Conservation (phyloP, 2,113 vertebrate genomes). For the Urocolius indicus region DNA sequence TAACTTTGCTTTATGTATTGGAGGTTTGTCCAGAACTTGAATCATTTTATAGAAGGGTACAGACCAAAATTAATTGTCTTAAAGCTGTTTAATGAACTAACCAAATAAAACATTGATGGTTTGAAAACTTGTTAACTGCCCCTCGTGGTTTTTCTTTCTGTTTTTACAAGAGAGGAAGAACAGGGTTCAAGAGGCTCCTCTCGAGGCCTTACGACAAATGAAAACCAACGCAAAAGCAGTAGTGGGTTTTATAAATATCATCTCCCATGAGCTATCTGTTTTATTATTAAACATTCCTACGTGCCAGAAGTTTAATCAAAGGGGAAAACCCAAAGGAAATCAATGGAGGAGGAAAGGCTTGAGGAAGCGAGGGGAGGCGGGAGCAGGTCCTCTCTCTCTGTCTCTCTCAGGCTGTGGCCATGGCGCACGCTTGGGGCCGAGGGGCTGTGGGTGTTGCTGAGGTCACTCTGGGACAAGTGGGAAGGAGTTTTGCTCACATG, state of each 20-base stretch:
- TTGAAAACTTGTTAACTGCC: slow-evolving; percentile 61
- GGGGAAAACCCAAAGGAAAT: slow-evolving; percentile 65
- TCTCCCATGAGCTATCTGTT: slow-evolving; percentile 53
- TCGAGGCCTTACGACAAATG: neutral
- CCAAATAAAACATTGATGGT: slow-evolving; percentile 80
- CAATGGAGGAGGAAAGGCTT: slow-evolving; percentile 17
- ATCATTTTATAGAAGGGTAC: slow-evolving; percentile 84
- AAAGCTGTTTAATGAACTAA: slow-evolving; percentile 80
- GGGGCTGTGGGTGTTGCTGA: fast-evolving
- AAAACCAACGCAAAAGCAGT: neutral
- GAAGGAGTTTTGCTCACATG: neutral
- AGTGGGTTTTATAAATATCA: slow-evolving; percentile 44
- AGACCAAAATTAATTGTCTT: slow-evolving; percentile 79
- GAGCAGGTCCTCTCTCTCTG: neutral
- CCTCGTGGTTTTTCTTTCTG: neutral
- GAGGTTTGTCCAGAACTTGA: slow-evolving; percentile 84
- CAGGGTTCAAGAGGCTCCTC: neutral
- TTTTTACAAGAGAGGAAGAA: neutral
- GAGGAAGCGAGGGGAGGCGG: neutral
- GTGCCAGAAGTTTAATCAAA: slow-evolving; percentile 60
- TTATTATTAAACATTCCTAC: slow-evolving; percentile 52
- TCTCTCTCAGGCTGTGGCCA: neutral
- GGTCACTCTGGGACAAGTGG: neutral
- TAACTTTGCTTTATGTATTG: slow-evolving; percentile 81
- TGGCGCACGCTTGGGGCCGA: neutral